These are phyloP conservation scores for Tichodroma muraria DNA, from an alignment of 2,113 vertebrate species.

Conservation along the genomic window DNA sequence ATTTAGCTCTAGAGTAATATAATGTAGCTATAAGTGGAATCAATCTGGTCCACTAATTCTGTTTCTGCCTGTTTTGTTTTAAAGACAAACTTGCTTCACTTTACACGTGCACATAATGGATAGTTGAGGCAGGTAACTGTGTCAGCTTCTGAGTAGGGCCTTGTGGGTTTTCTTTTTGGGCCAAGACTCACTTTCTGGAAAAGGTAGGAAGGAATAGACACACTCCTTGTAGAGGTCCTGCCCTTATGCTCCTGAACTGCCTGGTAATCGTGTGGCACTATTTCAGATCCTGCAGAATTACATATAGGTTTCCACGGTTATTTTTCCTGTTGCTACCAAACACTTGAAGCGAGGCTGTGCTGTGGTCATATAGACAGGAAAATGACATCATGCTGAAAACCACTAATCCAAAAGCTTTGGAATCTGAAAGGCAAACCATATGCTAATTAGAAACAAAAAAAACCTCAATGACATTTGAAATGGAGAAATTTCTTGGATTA, in stretches of 20 bases:
- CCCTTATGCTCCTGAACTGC: neutral
- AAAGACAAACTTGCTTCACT: neutral
- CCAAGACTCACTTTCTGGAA: neutral
- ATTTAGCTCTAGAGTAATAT: neutral
- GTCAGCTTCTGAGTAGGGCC: neutral
- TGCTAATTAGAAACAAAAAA: slow-evolving; percentile 66
- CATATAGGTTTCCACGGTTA: slow-evolving; percentile 66
- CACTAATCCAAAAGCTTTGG: slow-evolving; percentile 68
- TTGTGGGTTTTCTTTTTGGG: neutral
- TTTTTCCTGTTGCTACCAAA: slow-evolving; percentile 72
- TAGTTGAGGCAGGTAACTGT: neutral
- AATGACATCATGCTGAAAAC: slow-evolving; percentile 71
- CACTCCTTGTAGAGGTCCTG: neutral
- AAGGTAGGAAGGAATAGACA: neutral
- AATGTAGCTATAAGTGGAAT: neutral
- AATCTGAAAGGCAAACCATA: slow-evolving; percentile 61
- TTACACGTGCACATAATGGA: neutral
- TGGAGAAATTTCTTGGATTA: slow-evolving; percentile 50
- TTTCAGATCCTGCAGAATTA: slow-evolving; percentile 14
- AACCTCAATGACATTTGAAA: neutral
- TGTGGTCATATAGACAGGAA: slow-evolving; percentile 69
- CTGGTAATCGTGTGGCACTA: slow-evolving; percentile 49
- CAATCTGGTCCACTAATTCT: neutral
- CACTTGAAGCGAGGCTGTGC: slow-evolving; percentile 33
- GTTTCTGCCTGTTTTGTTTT: slow-evolving; percentile 10